Conservation (phyloP, 2,797 vertebrate species). For the Pangasius sanitwongsei region DNA sequence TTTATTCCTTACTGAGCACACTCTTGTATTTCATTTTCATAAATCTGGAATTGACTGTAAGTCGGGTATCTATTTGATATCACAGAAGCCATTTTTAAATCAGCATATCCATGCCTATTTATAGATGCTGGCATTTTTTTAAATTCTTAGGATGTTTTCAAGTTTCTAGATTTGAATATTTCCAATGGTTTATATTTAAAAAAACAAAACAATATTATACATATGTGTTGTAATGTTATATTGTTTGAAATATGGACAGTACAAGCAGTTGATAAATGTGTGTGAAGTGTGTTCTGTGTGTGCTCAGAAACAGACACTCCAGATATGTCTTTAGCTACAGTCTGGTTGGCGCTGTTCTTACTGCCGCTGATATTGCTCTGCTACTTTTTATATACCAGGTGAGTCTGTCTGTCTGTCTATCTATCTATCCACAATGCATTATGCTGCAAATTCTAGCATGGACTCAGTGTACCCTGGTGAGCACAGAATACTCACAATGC, state of each 20-base stretch:
- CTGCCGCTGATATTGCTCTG: constrained; percentile 1
- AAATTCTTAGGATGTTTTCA: background rate
- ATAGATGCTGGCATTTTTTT: background rate
- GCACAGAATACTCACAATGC: background rate
- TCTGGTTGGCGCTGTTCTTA: background rate
- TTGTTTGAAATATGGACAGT: background rate
- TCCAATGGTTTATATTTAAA: background rate
- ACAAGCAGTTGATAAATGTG: background rate
- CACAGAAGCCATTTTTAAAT: background rate
- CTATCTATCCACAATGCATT: too few species aligned
- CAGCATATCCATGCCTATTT: background rate
- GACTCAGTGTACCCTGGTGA: background rate
- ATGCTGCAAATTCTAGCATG: too few species aligned
- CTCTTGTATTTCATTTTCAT: background rate
- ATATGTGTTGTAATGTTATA: background rate
- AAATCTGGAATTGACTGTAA: background rate
- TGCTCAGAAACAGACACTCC: background rate
- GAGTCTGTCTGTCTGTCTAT: background rate
- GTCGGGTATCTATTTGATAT: background rate
- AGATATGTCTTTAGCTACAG: background rate
- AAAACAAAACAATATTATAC: background rate
- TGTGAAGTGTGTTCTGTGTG: constrained; percentile 30
- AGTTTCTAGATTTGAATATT: background rate
- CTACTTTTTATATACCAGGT: constrained; percentile 25
- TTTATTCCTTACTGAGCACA: background rate